A percentile compares a stretch with the other conserved stretches of the same genome.
These are phyloP conservation scores for Platyrinchus mystaceus DNA, from an alignment of 2,797 vertebrate genomes.

Conservation along the genomic window DNA sequence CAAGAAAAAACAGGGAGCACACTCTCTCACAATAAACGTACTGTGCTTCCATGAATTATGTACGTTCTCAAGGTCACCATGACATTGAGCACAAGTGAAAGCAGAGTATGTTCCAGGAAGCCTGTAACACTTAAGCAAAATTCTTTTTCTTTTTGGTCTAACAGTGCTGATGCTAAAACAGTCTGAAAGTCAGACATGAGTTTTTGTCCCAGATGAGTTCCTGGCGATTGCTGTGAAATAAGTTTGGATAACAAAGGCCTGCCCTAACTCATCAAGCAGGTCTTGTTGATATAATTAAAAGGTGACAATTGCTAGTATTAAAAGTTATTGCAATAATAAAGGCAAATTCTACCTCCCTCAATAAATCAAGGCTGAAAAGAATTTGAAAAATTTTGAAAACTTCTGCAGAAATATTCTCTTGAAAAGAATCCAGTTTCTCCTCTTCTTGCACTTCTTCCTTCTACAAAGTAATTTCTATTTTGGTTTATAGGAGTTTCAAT, in stretches of 20 bases:
- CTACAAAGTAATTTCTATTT: neutral
- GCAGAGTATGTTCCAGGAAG: neutral
- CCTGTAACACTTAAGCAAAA: neutral
- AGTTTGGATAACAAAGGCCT: neutral
- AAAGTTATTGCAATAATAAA: neutral
- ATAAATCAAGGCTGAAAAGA: neutral
- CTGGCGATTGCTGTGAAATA: neutral
- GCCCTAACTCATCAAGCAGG: neutral
- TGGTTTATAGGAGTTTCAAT: neutral
- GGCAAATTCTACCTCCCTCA: neutral
- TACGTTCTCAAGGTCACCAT: neutral
- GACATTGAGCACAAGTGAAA: neutral
- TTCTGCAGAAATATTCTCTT: neutral
- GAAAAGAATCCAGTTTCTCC: neutral
- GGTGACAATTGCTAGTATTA: neutral
- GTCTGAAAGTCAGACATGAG: neutral
- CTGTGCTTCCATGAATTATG: accelerated
- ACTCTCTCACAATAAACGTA: neutral
- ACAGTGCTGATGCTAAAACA: neutral
- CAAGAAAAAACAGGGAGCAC: neutral
- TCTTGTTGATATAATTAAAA: neutral
- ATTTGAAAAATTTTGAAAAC: neutral
- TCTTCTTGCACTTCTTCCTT: neutral
- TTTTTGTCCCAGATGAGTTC: neutral
- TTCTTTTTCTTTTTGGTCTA: neutral